Percentiles rank a stretch among this genome's conserved stretches.
Conservation (phyloP, 1,140 invertebrate species). For the Cotesia glomerata region DNA sequence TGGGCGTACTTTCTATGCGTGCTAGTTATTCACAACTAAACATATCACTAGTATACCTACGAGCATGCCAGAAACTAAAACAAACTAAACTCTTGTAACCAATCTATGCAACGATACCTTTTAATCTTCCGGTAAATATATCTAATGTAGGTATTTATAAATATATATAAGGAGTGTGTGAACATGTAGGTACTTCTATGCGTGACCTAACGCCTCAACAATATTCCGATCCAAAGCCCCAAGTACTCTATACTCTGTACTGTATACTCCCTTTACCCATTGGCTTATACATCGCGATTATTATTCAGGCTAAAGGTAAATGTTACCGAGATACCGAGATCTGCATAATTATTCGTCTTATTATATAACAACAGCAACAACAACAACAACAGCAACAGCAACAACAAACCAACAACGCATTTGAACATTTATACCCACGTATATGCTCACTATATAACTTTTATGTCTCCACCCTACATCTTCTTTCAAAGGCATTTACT, state of each 20-base stretch:
- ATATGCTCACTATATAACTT: background rate
- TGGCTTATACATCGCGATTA: constrained; percentile 34
- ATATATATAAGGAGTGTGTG: background rate
- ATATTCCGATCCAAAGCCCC: too few relatives aligned
- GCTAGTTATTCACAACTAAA: too few relatives aligned
- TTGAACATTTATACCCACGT: constrained; percentile 3
- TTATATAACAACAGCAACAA: constrained; percentile 42
- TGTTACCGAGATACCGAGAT: constrained; percentile 42
- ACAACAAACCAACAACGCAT: background rate
- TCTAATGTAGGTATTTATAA: background rate
- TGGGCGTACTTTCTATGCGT: constrained; percentile 29
- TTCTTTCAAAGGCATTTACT: background rate
- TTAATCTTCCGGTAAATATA: too few relatives aligned
- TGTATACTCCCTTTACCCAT: background rate
- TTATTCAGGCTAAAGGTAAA: constrained; percentile 49
- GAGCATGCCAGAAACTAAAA: too few relatives aligned
- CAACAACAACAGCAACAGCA: background rate
- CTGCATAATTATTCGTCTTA: constrained; percentile 52
- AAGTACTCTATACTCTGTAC: too few relatives aligned
- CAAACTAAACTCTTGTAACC: too few relatives aligned
- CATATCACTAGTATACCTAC: too few relatives aligned
- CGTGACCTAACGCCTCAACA: constrained; percentile 19
- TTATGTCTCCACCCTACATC: constrained; percentile 1
- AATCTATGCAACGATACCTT: too few relatives aligned
- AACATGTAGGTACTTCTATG: constrained; percentile 1